These are phyloP conservation scores for Drosophila yakuba DNA, from an alignment of 1,140 invertebrate genomes.

Conservation along the genomic window DNA sequence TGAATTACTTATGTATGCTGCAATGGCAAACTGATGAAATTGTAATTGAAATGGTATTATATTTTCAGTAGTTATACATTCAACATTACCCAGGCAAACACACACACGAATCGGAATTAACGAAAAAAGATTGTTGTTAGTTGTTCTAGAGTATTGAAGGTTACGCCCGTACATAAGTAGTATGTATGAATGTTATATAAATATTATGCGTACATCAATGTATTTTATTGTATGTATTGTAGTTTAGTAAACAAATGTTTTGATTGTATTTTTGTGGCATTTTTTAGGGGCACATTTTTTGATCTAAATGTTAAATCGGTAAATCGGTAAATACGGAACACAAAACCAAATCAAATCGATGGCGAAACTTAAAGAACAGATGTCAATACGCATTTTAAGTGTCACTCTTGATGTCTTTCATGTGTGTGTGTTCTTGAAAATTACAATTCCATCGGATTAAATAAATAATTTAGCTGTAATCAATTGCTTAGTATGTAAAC, in stretches of 20 bases:
- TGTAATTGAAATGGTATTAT: constrained; percentile 73
- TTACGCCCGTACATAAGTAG: constrained; percentile 45
- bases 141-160: constrained; percentile 57
- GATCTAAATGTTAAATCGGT: constrained; percentile 66
- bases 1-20: constrained; percentile 71
- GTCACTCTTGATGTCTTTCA: constrained; percentile 47
- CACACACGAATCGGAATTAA: constrained; percentile 17
- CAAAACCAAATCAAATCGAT: constrained; percentile 24
- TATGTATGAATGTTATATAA: constrained; percentile 43
- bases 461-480: constrained; percentile 56
- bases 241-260: constrained; percentile 76
- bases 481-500: constrained; percentile 41
- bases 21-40: constrained; percentile 51
- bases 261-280: constrained; percentile 80
- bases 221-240: constrained; percentile 72
- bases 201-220: constrained; percentile 49
- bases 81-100: constrained; percentile 30
- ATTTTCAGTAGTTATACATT: constrained; percentile 72
- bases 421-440: constrained; percentile 54
- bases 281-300: constrained; percentile 77
- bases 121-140: constrained; percentile 61
- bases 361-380: constrained; percentile 36
- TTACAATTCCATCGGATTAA: constrained; percentile 48
- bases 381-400: constrained; percentile 67
- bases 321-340: constrained; percentile 45